phyloP scores from a whole-genome alignment of 2,888 invertebrate genomes.

The Adineta ricciae region DNA sequence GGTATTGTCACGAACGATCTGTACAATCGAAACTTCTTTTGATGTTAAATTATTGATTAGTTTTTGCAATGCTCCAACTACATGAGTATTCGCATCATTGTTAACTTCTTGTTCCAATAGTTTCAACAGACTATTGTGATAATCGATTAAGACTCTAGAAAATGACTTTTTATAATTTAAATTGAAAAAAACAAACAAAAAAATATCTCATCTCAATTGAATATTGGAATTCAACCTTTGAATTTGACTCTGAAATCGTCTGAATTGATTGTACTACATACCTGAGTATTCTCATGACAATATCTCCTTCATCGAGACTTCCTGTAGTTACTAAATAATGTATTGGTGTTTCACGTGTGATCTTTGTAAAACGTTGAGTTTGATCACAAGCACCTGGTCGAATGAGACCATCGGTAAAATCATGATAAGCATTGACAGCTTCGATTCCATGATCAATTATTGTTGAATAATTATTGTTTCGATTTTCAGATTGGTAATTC shows the following conservation, averaged over 20 bases:
- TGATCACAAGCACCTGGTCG: slow-evolving; percentile 7
- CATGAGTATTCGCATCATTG: background rate
- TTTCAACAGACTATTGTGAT: background rate
- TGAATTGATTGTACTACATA: background rate
- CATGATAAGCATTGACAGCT: background rate
- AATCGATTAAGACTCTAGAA: background rate
- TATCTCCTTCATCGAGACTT: slow-evolving; percentile 13
- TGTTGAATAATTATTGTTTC: background rate
- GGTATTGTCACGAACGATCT: background rate
- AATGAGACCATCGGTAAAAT: background rate
- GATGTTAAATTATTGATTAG: background rate
- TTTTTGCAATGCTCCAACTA: background rate
- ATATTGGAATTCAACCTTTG: no score
- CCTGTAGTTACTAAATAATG: background rate
- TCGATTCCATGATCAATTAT: background rate
- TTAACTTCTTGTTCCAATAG: background rate
- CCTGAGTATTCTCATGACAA: background rate
- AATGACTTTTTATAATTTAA: no score
- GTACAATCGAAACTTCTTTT: background rate
- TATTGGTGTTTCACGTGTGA: background rate
- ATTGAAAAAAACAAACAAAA: no score
- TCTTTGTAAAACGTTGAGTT: background rate
- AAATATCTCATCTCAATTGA: no score
- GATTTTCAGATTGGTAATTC: background rate
- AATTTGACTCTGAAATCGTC: background rate